phyloP scores from a whole-genome alignment of 1,140 invertebrate species.

The Anastrepha obliqua region DNA sequence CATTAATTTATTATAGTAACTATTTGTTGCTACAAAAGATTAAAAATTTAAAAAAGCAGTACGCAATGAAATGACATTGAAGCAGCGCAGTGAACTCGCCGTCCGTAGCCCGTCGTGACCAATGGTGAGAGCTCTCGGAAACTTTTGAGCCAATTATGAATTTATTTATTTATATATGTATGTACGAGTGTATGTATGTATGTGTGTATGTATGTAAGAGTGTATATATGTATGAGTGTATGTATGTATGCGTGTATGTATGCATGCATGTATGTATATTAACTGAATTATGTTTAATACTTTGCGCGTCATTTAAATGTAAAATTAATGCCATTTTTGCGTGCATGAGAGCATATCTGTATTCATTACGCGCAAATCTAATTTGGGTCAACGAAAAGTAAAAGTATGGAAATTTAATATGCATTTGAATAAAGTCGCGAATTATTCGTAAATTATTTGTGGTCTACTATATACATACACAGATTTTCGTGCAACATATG shows the following conservation, averaged over 20 bases:
- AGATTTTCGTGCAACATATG: too few species aligned
- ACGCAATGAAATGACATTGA: neutral
- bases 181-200: too few species aligned
- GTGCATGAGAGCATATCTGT: neutral
- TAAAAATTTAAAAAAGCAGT: neutral
- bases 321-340: constrained; percentile 52
- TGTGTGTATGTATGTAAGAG: neutral
- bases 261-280: neutral
- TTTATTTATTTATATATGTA: neutral
- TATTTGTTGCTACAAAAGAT: too few species aligned
- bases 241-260: too few species aligned
- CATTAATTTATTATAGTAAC: too few species aligned
- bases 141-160: neutral
- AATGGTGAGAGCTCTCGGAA: neutral
- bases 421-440: neutral
- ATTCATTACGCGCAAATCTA: neutral
- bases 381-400: neutral
- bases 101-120: neutral
- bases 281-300: neutral
- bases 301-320: constrained; percentile 14
- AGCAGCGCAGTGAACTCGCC: neutral
- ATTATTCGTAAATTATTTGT: neutral
- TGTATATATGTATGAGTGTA: too few species aligned
- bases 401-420: neutral
- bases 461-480: too few species aligned